Percentiles rank a stretch among this genome's conserved stretches.
These are phyloP conservation scores for Diabrotica balteata DNA, from an alignment of 2,888 invertebrate species.

Conservation along the genomic window DNA sequence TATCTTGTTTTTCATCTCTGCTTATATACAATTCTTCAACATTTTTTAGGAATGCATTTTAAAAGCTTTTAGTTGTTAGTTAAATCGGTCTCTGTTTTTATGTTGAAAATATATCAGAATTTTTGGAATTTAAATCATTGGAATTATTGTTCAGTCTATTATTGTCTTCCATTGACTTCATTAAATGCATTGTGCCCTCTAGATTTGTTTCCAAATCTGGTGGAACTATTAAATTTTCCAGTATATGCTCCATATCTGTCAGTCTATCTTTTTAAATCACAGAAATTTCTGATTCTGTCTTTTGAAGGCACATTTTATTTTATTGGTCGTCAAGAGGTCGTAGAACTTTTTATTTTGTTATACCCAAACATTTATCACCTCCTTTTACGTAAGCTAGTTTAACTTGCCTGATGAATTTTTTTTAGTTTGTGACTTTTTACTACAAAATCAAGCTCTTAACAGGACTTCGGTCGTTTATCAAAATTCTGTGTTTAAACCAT, in stretches of 20 bases:
- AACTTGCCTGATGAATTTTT: constrained; percentile 42
- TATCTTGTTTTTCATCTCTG: constrained; percentile 57
- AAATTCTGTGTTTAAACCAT: constrained; percentile 64
- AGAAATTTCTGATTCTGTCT: constrained; percentile 66
- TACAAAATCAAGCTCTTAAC: constrained; percentile 50
- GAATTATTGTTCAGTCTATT: constrained; percentile 54
- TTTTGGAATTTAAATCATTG: constrained; percentile 51
- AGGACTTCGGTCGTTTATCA: constrained; percentile 56
- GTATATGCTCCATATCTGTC: constrained; percentile 71
- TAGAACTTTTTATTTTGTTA: constrained; percentile 37
- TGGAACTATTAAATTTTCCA: constrained; percentile 63
- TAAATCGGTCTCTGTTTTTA: constrained; percentile 51
- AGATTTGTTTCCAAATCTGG: constrained; percentile 65
- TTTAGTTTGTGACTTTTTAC: constrained; percentile 50
- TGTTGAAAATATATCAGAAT: constrained; percentile 53
- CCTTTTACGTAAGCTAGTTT: constrained; percentile 38
- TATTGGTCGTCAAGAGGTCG: constrained; percentile 67
- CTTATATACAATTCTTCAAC: constrained; percentile 65
- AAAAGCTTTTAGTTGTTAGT: constrained; percentile 51
- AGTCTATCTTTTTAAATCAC: constrained; percentile 49
- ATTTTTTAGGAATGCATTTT: constrained; percentile 60
- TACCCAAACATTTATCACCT: constrained; percentile 36
- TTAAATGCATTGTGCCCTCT: constrained; percentile 76
- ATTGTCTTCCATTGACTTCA: constrained; percentile 74
- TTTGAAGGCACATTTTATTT: constrained; percentile 62